Evolutionary conservation across 2,113 vertebrate species (phyloP).

Genomic region (Sinosuthora webbiana): DNA sequence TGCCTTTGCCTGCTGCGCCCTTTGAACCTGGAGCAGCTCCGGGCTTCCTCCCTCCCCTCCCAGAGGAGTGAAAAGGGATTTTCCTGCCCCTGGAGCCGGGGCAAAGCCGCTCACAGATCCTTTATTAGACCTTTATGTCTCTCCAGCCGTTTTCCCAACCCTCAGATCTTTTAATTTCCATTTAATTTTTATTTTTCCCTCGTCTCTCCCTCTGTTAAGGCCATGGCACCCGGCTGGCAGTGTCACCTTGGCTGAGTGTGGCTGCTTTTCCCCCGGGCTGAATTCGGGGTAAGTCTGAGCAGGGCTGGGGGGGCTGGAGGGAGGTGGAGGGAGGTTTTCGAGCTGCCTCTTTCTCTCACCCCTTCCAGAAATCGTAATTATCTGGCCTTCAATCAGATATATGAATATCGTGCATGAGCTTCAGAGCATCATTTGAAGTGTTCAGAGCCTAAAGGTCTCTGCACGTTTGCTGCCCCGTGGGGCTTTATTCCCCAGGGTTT

Average conservation of each 20-base stretch:
- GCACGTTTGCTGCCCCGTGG: rapidly evolving
- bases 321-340: neutral
- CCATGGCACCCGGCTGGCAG: neutral
- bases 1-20: neutral
- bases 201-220: neutral
- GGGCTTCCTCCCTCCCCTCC: neutral
- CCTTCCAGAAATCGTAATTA: neutral
- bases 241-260: neutral
- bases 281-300: neutral
- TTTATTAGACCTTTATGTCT: neutral
- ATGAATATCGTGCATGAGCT: neutral
- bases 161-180: neutral
- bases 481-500: neutral
- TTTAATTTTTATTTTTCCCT: neutral
- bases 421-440: neutral
- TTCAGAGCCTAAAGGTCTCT: neutral
- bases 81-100: neutral
- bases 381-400: neutral
- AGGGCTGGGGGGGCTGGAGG: neutral
- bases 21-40: rapidly evolving
- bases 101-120: neutral
- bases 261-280: neutral
- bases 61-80: neutral
- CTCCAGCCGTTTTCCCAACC: neutral
- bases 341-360: neutral